Conservation (phyloP, 2,797 vertebrate species). For the Serranus cabrilla region DNA sequence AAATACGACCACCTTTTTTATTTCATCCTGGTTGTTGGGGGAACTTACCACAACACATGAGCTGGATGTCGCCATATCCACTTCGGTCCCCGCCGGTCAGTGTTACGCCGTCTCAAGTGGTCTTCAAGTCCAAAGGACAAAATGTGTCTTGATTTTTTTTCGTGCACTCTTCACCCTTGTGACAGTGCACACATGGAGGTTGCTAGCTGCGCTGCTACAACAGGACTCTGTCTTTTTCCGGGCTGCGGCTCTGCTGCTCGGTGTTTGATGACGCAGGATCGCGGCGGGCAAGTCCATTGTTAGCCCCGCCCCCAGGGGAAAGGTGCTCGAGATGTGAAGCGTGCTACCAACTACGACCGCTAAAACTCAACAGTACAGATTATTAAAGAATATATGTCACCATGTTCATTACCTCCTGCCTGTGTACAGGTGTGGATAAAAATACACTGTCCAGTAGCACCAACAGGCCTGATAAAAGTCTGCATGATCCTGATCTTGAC, state of each 20-base stretch:
- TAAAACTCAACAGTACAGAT: background rate
- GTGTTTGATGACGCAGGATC: constrained; percentile 5
- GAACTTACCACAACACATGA: constrained; percentile 85
- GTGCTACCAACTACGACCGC: background rate
- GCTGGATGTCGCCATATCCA: constrained; percentile 83
- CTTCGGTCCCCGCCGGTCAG: background rate
- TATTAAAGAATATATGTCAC: accelerated
- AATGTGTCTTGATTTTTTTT: background rate
- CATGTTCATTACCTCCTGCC: background rate
- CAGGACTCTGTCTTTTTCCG: constrained; percentile 19
- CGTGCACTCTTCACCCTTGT: constrained; percentile 19
- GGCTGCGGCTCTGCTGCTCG: background rate
- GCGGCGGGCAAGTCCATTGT: constrained; percentile 38
- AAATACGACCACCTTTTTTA: background rate
- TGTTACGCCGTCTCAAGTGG: background rate
- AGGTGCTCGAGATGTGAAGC: too few species aligned
- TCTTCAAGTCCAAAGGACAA: background rate
- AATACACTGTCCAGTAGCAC: too few species aligned
- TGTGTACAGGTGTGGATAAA: background rate
- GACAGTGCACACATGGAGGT: constrained; percentile 40
- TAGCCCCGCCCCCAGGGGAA: too few species aligned
- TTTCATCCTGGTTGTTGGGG: background rate
- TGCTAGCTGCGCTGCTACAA: background rate
- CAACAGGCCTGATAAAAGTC: too few species aligned
- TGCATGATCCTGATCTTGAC: background rate